Conservation (phyloP, 1,140 invertebrate species). For the Sitobion miscanthi region DNA sequence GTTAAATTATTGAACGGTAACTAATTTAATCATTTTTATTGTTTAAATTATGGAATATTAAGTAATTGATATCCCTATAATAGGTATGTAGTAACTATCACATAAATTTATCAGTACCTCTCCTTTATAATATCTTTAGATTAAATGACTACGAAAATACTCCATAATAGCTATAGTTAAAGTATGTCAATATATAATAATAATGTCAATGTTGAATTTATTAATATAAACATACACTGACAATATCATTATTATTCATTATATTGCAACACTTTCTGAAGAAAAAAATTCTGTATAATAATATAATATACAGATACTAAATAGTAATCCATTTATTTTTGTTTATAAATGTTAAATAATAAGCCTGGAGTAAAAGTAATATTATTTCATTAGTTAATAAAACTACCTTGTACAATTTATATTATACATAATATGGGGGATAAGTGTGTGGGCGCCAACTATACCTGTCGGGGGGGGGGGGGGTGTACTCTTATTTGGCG, state of each 20-base stretch:
- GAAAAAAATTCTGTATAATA: not conserved
- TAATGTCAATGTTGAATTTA: not conserved
- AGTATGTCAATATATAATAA: not conserved
- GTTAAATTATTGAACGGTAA: not conserved
- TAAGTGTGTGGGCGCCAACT: not conserved
- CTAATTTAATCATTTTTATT: not conserved
- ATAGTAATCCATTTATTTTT: not conserved
- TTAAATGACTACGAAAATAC: not conserved
- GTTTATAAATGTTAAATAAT: not conserved
- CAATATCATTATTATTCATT: not conserved
- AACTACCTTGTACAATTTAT: not conserved
- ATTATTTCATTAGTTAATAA: too few species aligned
- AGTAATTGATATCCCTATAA: not conserved
- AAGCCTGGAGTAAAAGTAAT: too few species aligned
- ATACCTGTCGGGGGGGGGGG: accelerated
- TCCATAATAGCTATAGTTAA: not conserved
- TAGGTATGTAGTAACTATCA: not conserved
- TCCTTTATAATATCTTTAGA: not conserved
- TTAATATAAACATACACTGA: too few species aligned
- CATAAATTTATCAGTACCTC: not conserved
- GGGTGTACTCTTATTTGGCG: not conserved
- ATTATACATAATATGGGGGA: not conserved
- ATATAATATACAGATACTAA: not conserved
- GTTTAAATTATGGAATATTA: not conserved
- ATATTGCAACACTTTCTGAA: not conserved